phyloP scores from a whole-genome alignment of 2,113 vertebrate species.

The Cynocephalus volans region DNA sequence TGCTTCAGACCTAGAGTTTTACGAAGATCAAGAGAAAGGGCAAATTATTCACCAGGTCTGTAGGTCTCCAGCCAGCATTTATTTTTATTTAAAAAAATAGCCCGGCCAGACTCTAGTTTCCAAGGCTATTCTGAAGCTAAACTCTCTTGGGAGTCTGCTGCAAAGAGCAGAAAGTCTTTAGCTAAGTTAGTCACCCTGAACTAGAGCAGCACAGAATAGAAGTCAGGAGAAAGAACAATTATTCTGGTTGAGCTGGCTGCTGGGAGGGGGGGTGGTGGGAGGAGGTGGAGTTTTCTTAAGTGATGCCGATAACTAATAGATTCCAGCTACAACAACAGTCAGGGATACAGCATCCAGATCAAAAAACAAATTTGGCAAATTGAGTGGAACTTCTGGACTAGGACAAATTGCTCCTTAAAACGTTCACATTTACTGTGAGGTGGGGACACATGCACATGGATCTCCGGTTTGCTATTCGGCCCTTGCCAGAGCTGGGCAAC shows the following conservation, averaged over 20 bases:
- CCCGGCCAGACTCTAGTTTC: not conserved
- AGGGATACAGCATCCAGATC: not conserved
- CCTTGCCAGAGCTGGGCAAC: not conserved
- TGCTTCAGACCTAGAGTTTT: not conserved
- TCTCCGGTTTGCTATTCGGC: not conserved
- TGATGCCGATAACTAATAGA: not conserved
- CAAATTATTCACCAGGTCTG: slow-evolving; percentile 29
- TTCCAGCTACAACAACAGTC: not conserved
- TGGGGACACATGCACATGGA: rapidly evolving
- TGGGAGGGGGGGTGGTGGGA: not conserved
- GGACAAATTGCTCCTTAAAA: not conserved
- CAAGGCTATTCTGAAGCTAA: slow-evolving; percentile 7
- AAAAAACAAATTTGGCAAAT: not conserved
- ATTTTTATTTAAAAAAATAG: slow-evolving; percentile 41
- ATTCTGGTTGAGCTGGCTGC: not conserved
- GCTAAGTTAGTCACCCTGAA: not conserved
- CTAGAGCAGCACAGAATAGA: not conserved
- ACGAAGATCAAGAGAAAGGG: not conserved
- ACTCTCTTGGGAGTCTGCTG: slow-evolving; percentile 62
- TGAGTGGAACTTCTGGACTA: not conserved
- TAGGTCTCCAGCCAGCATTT: not conserved
- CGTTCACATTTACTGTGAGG: not conserved
- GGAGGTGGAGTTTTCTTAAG: not conserved
- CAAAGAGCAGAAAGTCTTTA: not conserved
- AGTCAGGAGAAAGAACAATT: not conserved